Base-by-base conservation (phyloP, 2,888 invertebrate species). In the Ormyrus thymus region DNA sequence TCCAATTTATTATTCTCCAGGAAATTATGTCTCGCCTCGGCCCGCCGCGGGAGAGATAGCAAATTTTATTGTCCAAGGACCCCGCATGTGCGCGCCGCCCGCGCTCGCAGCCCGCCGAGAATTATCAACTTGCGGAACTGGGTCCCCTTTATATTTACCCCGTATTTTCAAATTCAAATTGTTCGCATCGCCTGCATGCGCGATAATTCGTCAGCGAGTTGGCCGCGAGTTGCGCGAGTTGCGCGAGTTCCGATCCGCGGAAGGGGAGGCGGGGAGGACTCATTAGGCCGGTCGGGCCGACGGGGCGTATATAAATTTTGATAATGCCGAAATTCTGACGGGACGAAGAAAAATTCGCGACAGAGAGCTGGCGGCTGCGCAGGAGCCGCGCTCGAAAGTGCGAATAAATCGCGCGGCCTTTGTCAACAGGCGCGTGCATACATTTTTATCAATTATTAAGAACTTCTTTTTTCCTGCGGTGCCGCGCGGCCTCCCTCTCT, bases 401-500 rank as follows among this genome's bases (percentile, higher is more conserved):
- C 86, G 86, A 88, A 89, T 89, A 89, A 89, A 89, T 89, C 89
- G 88, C 85, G 85, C 84, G 85, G 86, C 85, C 86, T 88, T 88
- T 88, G 88, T 89, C 89, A 87, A 84, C 83, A 72, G 81, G 69
- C 86, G 84, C 83, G 84, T 87, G 86, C 88, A 87, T 89, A 88
- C 89, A 89, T 89, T 89, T 89, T 89, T 89, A 89, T 89, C 89
- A 89, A 89, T 89, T 89, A 89, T 89, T 89, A 89, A 89, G 89
- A 89, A 89, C 87, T 86, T 86, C 29, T 29, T 29, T 29, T 29
- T 29, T 81, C 85, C 43, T 50, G 45, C n/a, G 10, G 59, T 7
- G 29, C 2, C 50, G 46, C n/a, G 43, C 55, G 50, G 8, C 8
- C 55, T 29, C 50, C 7, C 45, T 51, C 55, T n/a, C 51, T 58